A percentile compares a stretch with the other conserved stretches of the same genome.
phyloP scores from a whole-genome alignment of 2,888 invertebrate species.

The Temnothorax ravouxi region DNA sequence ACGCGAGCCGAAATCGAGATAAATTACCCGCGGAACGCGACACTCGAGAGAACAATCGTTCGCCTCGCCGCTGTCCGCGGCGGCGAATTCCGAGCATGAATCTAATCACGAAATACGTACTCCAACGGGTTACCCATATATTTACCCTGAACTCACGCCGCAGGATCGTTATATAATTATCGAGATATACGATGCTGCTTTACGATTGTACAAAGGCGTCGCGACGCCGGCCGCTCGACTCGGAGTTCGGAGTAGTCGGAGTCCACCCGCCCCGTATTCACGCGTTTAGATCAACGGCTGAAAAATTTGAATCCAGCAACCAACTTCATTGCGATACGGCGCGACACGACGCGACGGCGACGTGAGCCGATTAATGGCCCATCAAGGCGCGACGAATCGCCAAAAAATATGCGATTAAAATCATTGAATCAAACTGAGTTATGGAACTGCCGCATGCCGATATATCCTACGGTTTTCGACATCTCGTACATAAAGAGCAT shows the following conservation, averaged over 20 bases:
- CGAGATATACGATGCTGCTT: background rate
- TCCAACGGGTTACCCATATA: background rate
- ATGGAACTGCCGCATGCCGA: too few relatives aligned
- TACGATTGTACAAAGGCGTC: background rate
- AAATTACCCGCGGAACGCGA: background rate
- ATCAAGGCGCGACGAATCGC: background rate
- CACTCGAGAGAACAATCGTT: background rate
- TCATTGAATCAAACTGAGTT: background rate
- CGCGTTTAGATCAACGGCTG: background rate
- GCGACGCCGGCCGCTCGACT: background rate
- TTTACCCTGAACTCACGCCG: background rate
- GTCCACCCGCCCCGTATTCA: too few relatives aligned
- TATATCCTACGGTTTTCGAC: too few relatives aligned
- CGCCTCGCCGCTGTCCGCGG: background rate
- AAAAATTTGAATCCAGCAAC: background rate
- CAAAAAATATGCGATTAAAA: background rate
- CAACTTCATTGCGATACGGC: background rate
- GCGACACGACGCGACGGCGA: background rate
- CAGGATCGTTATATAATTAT: background rate
- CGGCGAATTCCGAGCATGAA: background rate
- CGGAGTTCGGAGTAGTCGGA: background rate
- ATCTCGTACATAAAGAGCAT: background rate
- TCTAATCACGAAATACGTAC: background rate
- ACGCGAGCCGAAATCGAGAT: background rate
- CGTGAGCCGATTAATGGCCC: background rate